phyloP scores from a whole-genome alignment of 2,113 vertebrate genomes.

The Ptilonorhynchus violaceus region DNA sequence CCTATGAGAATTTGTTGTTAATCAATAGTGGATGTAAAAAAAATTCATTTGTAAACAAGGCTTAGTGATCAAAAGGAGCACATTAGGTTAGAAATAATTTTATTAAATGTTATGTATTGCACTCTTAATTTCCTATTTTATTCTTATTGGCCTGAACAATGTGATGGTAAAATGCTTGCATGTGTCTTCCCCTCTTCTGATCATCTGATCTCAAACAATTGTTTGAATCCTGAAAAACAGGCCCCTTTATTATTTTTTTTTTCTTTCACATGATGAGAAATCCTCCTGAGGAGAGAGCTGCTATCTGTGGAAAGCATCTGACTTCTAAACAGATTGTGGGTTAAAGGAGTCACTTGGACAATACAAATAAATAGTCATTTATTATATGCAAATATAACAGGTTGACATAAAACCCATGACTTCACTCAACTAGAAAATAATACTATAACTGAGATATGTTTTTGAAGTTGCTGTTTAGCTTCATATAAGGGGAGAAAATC shows the following conservation, averaged over 20 bases:
- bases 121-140: background rate
- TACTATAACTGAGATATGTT: slow-evolving; percentile 37
- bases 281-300: background rate
- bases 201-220: background rate
- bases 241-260: background rate
- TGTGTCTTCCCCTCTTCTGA: background rate
- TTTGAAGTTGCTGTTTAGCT: slow-evolving; percentile 64
- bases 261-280: slow-evolving; percentile 17
- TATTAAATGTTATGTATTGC: background rate
- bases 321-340: slow-evolving; percentile 22
- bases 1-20: background rate
- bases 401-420: slow-evolving; percentile 38
- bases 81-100: background rate
- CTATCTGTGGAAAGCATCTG: slow-evolving; percentile 33
- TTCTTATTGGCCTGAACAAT: background rate
- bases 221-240: background rate
- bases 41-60: background rate
- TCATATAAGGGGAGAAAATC: slow-evolving; percentile 50
- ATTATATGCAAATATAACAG: slow-evolving; percentile 60
- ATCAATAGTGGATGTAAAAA: background rate
- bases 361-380: slow-evolving; percentile 45
- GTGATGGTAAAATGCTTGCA: background rate
- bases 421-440: slow-evolving; percentile 62
- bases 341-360: slow-evolving; percentile 16
- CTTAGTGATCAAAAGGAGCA: background rate